A percentile compares a stretch with the other conserved stretches of the same genome.
These are phyloP conservation scores for Marronus borbonicus DNA, from an alignment of 2,888 invertebrate species.

Conservation along the genomic window DNA sequence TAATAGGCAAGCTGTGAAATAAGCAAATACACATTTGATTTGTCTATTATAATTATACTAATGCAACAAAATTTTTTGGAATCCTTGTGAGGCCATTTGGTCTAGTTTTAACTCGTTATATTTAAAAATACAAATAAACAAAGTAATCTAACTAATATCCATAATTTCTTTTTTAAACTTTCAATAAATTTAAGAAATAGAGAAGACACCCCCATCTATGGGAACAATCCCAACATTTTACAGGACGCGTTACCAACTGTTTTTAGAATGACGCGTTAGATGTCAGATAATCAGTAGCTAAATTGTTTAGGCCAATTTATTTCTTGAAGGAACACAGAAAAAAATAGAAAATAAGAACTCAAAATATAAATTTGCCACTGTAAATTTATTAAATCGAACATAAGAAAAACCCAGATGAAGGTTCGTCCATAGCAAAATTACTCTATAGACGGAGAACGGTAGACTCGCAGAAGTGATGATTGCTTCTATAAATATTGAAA, in stretches of 20 bases:
- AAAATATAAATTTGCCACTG: not conserved
- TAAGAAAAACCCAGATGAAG: not conserved
- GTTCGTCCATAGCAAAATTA: not conserved
- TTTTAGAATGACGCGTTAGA: constrained; percentile 14
- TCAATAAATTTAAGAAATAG: too few species aligned
- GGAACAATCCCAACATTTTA: too few species aligned
- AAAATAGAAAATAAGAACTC: constrained; percentile 2
- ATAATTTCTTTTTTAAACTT: too few species aligned
- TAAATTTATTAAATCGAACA: not conserved
- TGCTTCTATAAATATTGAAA: constrained; percentile 1
- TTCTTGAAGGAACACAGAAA: constrained; percentile 13
- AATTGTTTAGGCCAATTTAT: constrained; percentile 44
- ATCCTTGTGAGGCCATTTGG: too few species aligned
- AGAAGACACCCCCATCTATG: too few species aligned
- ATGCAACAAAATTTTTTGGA: not conserved
- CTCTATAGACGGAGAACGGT: constrained; percentile 25
- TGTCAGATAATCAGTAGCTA: constrained; percentile 37
- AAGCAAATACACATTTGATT: too few species aligned
- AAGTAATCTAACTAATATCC: too few species aligned
- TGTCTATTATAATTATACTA: too few species aligned
- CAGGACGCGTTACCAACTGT: not conserved
- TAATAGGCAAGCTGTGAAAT: too few species aligned
- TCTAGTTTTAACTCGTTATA: too few species aligned
- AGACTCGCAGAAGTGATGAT: constrained; percentile 25
- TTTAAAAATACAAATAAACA: too few species aligned